Conservation (phyloP, 1,140 invertebrate species). For the Hypothenemus hampei region DNA sequence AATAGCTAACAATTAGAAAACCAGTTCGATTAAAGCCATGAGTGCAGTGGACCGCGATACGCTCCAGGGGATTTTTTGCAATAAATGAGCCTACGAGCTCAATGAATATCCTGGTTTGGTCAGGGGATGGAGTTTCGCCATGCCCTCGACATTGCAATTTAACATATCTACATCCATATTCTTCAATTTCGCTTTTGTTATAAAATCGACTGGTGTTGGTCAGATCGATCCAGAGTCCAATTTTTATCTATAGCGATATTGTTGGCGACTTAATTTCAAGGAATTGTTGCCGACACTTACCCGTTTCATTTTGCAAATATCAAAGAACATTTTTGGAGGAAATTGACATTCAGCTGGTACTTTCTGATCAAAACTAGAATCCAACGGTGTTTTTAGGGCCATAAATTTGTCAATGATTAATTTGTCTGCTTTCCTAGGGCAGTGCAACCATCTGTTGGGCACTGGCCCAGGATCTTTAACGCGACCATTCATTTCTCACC, state of each 20-base stretch:
- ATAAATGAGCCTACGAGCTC: constrained; percentile 74
- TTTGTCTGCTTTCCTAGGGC: constrained; percentile 76
- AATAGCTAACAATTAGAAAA: constrained; percentile 87
- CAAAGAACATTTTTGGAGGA: constrained; percentile 77
- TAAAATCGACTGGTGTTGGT: constrained; percentile 96
- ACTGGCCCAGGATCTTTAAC: constrained; percentile 53
- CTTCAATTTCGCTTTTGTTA: constrained; percentile 70
- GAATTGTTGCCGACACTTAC: constrained; percentile 44
- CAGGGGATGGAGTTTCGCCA: constrained; percentile 68
- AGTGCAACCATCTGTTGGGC: constrained; percentile 87
- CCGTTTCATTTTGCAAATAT: constrained; percentile 65
- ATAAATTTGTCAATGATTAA: constrained; percentile 77
- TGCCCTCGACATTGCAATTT: constrained; percentile 86
- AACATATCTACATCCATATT: constrained; percentile 69
- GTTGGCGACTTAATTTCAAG: neutral
- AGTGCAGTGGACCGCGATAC: constrained; percentile 94
- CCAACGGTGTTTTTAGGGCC: constrained; percentile 91
- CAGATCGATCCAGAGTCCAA: constrained; percentile 94
- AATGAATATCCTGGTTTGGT: constrained; percentile 77
- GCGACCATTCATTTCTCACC: constrained; percentile 12
- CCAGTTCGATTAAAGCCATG: constrained; percentile 99
- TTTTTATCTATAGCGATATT: constrained; percentile 56
- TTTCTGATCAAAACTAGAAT: constrained; percentile 68
- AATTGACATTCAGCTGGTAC: constrained; percentile 77
- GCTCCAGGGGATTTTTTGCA: constrained; percentile 68